Evolutionary conservation across 1,140 invertebrate species (phyloP), one percentile per base, ranked within the genome.

Genomic region (Luehdorfia chinensis): DNA sequence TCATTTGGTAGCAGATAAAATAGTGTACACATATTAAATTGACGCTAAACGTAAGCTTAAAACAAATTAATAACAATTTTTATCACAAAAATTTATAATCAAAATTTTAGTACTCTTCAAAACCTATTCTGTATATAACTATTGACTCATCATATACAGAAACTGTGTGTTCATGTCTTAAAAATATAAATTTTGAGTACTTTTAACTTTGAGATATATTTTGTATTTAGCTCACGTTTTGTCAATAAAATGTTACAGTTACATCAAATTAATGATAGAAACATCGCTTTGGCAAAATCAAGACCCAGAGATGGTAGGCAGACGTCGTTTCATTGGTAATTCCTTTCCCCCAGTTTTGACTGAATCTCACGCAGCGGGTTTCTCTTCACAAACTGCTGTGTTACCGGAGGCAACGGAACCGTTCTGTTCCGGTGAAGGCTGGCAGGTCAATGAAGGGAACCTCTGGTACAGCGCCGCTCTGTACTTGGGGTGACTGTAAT

Each of bases 401-500:
- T 78, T 78, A n/a, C 84, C 89, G 2, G 90, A 89, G 5, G 85
- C 89, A n/a, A 90, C 89, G 1, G 90, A 89, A 34, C 81, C 84
- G 23, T 73, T 71, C 23, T 92, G 91, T 32, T 88, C 88, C 16
- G 75, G 69, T 14, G 77, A 75, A 32, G 85, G 71, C 67, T 79
- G 83, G 72, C 90, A 90, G 4, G 87, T 75, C 44, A 91, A 78
- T 21, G 79, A 79, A 19, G 91, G 91, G 87, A 91, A 92, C 59
- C 88, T 90, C 77, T 90, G 87, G 65, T 88, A 85, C 45, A 93
- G 81, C 12, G 90, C 90, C 25, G 88, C 88, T 49, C 89, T 84
- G 70, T 91, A 92, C 75, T 91, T 90, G n/a, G 90, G 90, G 74
- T 92, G 90, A 69, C 90, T 90, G 65, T 0, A 73, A 84, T 23